Evolutionary conservation across 1,140 invertebrate genomes (phyloP), one percentile per base, ranked within the genome.

Genomic region (Drosophila kurseongensis): DNA sequence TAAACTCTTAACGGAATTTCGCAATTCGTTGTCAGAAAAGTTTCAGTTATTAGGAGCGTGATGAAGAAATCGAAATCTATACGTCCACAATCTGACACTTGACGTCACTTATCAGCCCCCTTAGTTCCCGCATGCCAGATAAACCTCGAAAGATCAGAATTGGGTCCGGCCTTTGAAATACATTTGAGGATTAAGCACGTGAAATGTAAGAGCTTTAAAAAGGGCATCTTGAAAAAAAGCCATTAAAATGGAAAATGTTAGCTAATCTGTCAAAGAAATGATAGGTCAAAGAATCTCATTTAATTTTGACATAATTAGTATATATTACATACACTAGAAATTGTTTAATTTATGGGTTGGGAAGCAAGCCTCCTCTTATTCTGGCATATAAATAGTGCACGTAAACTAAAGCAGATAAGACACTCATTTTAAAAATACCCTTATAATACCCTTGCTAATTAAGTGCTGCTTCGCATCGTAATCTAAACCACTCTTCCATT

Each of bases 371-470:
- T 16, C 27, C 13, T 0, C n/a, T 10, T 2, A 10, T 52, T 35
- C 4, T 51, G 29, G 0, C 16, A 14, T 44, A 44, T 16, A 16
- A 35, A 23, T 44, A 54, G 60, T 35, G n/a, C n/a, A 44, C 13
- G 7, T 23, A 32, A 9, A 62, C 29, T 48, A 12, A 44, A 47
- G 12, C 32, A 27, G 60, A 55, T 55, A 35, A 63, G 40, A 9
- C n/a, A 32, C 6, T 32, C 8, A 1, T 55, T 29, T 27, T 6
- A 12, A 23, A 48, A 56, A 57, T 71, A 71, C 67, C 67, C 67
- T 71, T 71, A 57, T 38, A 50, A 71, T 71, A 71, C 65, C 65
- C 67, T 57, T 71, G 67, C 36, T 48, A 36, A 50, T 36, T 47
- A 32, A 69, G 18, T 16, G 13, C 9, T 10, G 4, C 60, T 47